Percentiles rank a stretch among this genome's conserved stretches.
phyloP scores from a whole-genome alignment of 35 echinoderm and acorn worm species.

The Apostichopus japonicus region DNA sequence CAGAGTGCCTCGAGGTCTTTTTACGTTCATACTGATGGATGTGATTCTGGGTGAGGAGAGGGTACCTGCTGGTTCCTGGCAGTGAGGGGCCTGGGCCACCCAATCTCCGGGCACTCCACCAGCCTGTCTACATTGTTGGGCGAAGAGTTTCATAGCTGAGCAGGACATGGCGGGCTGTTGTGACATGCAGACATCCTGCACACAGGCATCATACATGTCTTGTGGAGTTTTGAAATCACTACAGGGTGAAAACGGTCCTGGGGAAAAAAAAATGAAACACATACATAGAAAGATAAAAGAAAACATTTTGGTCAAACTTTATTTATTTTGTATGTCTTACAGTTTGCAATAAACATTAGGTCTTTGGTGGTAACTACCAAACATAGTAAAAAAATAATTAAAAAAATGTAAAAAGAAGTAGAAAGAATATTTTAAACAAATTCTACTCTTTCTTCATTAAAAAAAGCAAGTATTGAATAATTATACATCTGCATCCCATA shows the following conservation, averaged over 20 bases:
- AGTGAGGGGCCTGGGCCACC: not conserved
- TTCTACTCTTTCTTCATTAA: no score
- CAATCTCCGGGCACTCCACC: not conserved
- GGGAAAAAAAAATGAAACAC: not conserved
- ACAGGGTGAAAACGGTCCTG: conserved; percentile 20
- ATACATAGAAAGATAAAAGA: no score
- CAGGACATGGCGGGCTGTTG: not conserved
- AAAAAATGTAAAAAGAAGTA: no score
- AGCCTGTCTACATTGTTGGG: not conserved
- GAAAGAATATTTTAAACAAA: no score
- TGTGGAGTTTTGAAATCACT: not conserved
- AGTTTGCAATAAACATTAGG: not conserved
- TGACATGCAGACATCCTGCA: conserved; percentile 14
- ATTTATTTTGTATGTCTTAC: no score
- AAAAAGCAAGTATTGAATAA: no score
- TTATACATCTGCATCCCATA: no score
- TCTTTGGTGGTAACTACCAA: no score
- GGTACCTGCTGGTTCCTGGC: not conserved
- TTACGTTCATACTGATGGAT: no score
- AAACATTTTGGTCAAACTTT: not conserved
- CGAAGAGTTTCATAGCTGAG: not conserved
- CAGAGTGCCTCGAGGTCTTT: no score
- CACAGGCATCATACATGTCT: conserved; percentile 2
- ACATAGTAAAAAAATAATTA: no score
- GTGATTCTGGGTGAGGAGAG: no score